Percentiles rank a stretch among this genome's conserved stretches.
These are phyloP conservation scores for Eilema griseolum DNA, from an alignment of 2,888 invertebrate genomes.

Conservation along the genomic window DNA sequence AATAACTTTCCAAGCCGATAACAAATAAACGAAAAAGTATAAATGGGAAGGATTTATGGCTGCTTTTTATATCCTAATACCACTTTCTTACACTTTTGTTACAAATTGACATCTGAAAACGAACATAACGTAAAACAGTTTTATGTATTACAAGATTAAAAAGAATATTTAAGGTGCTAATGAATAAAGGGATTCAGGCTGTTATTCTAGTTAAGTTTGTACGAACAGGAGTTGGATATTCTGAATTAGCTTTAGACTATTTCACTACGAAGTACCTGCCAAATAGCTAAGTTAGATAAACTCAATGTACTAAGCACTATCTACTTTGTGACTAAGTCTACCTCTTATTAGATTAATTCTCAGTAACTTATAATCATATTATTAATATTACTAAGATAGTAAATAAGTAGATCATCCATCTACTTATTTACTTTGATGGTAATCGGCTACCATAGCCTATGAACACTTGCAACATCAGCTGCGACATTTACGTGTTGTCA, in stretches of 20 bases:
- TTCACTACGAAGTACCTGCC: neutral
- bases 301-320: too few species aligned
- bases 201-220: slow-evolving; percentile 9
- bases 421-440: too few species aligned
- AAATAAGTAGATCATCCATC: neutral
- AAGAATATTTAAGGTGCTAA: slow-evolving; percentile 35
- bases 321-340: neutral
- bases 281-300: too few species aligned
- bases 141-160: slow-evolving; percentile 41
- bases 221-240: neutral
- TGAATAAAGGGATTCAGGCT: slow-evolving; percentile 21
- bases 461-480: too few species aligned
- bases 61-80: slow-evolving; percentile 66
- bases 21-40: slow-evolving; percentile 68
- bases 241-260: neutral
- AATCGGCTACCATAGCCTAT: too few species aligned
- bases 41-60: slow-evolving; percentile 64
- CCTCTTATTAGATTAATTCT: neutral
- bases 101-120: slow-evolving; percentile 68
- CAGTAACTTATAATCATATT: too few species aligned
- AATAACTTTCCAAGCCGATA: slow-evolving; percentile 62
- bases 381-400: neutral
- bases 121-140: slow-evolving; percentile 57
- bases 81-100: slow-evolving; percentile 65
- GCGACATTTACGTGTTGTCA: too few species aligned